Conservation (phyloP, 2,113 vertebrate genomes). For the Cromileptes altivelis region DNA sequence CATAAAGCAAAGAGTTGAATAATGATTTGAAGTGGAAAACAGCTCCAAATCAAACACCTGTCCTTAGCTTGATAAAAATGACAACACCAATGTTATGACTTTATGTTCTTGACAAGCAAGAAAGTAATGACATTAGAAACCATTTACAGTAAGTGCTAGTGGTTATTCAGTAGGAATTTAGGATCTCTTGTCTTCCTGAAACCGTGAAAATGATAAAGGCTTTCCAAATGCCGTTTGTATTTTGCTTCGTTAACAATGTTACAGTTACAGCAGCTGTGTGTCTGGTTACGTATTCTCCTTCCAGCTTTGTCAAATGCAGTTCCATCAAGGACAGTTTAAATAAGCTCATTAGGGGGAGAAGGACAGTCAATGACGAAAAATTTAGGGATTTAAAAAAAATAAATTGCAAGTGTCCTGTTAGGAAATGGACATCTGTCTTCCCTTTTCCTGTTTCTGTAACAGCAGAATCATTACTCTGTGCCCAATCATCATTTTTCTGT, state of each 20-base stretch:
- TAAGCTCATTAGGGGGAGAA: neutral
- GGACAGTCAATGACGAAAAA: neutral
- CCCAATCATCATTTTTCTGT: neutral
- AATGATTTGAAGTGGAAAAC: neutral
- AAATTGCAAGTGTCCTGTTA: neutral
- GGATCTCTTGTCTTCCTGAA: neutral
- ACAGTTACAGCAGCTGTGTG: neutral
- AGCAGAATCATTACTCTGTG: neutral
- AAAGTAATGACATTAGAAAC: no score
- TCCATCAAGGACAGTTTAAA: slow-evolving; percentile 1
- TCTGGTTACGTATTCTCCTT: neutral
- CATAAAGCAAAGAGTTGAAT: neutral
- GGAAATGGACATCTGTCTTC: neutral
- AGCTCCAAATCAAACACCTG: neutral
- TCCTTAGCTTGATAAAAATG: neutral
- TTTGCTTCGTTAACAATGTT: neutral
- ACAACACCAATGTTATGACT: no score
- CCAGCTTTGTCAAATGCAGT: neutral
- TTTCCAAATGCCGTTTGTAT: neutral
- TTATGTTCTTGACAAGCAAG: neutral
- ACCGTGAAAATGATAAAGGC: neutral
- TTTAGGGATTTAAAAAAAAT: neutral
- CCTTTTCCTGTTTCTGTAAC: neutral
- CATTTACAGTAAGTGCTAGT: neutral
- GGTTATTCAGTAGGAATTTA: neutral